phyloP scores from a whole-genome alignment of 2,888 invertebrate species.

The Diplazon laetatorius region DNA sequence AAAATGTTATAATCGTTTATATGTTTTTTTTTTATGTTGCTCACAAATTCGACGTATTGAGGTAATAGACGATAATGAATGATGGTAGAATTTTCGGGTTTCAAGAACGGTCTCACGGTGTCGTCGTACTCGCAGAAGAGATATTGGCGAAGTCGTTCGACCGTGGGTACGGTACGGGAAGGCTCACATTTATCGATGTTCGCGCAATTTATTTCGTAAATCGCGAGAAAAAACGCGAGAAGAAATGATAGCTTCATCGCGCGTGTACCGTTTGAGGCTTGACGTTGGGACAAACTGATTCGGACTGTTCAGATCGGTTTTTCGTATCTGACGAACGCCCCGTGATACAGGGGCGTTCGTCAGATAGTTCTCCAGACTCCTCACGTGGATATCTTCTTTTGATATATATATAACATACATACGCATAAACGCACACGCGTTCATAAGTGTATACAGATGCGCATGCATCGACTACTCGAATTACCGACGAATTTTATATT shows the following conservation, averaged over 20 bases:
- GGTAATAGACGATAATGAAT: conserved; percentile 84
- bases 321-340: conserved; percentile 50
- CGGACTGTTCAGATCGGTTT: conserved; percentile 44
- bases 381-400: conserved; percentile 49
- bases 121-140: conserved; percentile 85
- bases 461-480: too few species aligned
- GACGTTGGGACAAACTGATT: conserved; percentile 46
- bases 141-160: conserved; percentile 82
- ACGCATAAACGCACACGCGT: too few species aligned
- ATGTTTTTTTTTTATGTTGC: conserved; percentile 52
- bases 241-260: conserved; percentile 25
- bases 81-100: conserved; percentile 83
- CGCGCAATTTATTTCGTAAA: conserved; percentile 11
- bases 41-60: conserved; percentile 84
- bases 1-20: not conserved
- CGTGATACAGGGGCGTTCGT: conserved; percentile 58
- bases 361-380: conserved; percentile 60
- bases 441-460: too few species aligned
- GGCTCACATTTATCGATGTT: conserved; percentile 66
- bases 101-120: conserved; percentile 84
- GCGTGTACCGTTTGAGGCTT: conserved; percentile 20
- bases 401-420: not conserved
- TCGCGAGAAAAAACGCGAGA: conserved; percentile 31
- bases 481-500: conserved; percentile 14
- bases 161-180: conserved; percentile 64